Base-by-base conservation (phyloP, 2,113 vertebrate species). In the Parus major region DNA sequence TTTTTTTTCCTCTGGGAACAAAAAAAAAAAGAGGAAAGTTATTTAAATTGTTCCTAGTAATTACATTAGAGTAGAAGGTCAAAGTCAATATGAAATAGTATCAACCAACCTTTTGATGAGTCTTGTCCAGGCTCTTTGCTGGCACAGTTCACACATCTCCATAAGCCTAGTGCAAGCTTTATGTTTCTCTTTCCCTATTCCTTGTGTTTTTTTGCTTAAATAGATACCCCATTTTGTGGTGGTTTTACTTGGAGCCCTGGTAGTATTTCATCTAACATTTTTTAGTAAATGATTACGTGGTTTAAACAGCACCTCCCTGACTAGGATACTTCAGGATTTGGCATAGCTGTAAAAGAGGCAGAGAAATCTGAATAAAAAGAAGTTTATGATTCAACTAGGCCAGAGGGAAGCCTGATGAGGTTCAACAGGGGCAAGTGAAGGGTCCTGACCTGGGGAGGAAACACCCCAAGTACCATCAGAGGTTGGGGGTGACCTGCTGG, bases 11-110 rank as follows among this genome's bases (percentile, higher is more conserved):
- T 33, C 24, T 20, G 39, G 56, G 44, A 46, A 52, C 14, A 47
- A 50, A 73, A 94, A 36, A 36, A 97, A 97, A 97, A 95, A 95
- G 97, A 97, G 90, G 95, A 97, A 98, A 98, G 97, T 98, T 98
- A 97, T 98, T 98, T 98, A 97, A 98, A 98, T 98, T 98, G 97
- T 98, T 97, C 97, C 95, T 95, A 97, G 97, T 98, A 98, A 98
- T 98, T 98, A 98, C 96, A 97, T 96, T 97, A 98, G 95, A 97
- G 97, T 97, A 97, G 97, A 98, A 98, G 97, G 98, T 98, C 97
- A 97, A 94, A 97, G 92, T 94, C 93, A 90, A 91, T 92, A 96
- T 88, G 96, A 96, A 93, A 96, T 92, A 93, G 80, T 94, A 96
- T 65, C 93, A 95, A 85, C 77, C 93, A 95, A n/a, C 73, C 86